Conservation (phyloP, 1,140 invertebrate genomes). For the Hycleus cichorii region DNA sequence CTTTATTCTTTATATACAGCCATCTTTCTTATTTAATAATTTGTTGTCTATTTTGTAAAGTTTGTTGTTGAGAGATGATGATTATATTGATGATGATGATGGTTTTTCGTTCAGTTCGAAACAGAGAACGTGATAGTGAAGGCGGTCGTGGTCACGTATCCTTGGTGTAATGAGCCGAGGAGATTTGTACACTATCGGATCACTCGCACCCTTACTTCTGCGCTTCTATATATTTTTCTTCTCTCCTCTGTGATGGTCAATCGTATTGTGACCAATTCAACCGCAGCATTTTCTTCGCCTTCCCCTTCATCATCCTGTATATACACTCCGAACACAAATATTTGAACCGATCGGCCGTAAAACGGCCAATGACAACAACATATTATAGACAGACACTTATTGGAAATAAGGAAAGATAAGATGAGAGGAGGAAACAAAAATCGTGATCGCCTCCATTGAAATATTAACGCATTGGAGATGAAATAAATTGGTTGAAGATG, state of each 20-base stretch:
- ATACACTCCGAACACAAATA: slow-evolving; percentile 1
- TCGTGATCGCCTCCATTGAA: too few relatives aligned
- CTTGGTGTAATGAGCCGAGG: slow-evolving; percentile 14
- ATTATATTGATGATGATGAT: not conserved
- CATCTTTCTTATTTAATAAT: not conserved
- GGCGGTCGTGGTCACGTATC: slow-evolving; percentile 1
- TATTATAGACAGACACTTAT: too few relatives aligned
- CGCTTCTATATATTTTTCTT: not conserved
- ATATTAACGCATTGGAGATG: too few relatives aligned
- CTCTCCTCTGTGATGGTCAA: not conserved
- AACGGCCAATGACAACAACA: not conserved
- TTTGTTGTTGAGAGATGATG: not conserved
- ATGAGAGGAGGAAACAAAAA: too few relatives aligned
- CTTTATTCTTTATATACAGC: too few relatives aligned
- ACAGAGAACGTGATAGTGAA: not conserved
- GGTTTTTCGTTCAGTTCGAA: not conserved
- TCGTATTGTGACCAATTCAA: slow-evolving; percentile 12
- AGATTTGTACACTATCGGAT: slow-evolving; percentile 24
- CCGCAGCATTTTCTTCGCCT: slow-evolving; percentile 4
- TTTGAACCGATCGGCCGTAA: slow-evolving; percentile 9
- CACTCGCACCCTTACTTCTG: slow-evolving; percentile 16
- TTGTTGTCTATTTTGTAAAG: not conserved
- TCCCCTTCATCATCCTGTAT: not conserved
- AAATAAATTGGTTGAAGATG: too few relatives aligned
- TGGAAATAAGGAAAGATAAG: too few relatives aligned